Evolutionary conservation across 2,113 vertebrate species (phyloP).

Genomic region (Zapornia atra): DNA sequence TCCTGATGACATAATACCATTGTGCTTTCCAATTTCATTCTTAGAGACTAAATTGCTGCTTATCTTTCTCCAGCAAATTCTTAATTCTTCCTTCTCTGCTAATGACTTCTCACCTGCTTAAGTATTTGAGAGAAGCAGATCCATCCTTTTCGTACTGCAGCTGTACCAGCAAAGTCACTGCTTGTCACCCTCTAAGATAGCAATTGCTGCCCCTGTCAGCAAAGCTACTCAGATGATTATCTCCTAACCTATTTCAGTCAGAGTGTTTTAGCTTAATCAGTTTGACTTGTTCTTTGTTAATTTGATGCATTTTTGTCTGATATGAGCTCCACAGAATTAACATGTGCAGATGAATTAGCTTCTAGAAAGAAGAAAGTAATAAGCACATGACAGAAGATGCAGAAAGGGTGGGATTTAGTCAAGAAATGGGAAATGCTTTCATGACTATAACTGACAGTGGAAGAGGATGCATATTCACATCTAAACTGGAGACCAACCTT

Average conservation of each 20-base stretch:
- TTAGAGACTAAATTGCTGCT: not conserved
- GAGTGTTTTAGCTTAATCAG: slow-evolving; percentile 12
- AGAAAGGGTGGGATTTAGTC: not conserved
- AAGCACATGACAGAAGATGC: not conserved
- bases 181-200: not conserved
- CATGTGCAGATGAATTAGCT: not conserved
- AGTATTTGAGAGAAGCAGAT: not conserved
- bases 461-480: not conserved
- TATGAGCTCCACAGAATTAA: not conserved
- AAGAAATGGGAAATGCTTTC: not conserved
- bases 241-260: slow-evolving; percentile 44
- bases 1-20: not conserved
- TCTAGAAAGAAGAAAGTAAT: not conserved
- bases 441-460: not conserved
- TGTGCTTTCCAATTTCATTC: not conserved
- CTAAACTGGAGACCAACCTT: not conserved
- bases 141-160: not conserved
- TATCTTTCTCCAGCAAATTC: not conserved
- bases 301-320: slow-evolving; percentile 17
- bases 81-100: not conserved
- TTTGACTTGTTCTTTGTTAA: not conserved
- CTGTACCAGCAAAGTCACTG: not conserved
- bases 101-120: slow-evolving; percentile 9
- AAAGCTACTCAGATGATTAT: not conserved
- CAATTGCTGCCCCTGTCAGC: not conserved